These are phyloP conservation scores for Drosophila quadrilineata DNA, from an alignment of 1,140 invertebrate genomes.

Conservation along the genomic window DNA sequence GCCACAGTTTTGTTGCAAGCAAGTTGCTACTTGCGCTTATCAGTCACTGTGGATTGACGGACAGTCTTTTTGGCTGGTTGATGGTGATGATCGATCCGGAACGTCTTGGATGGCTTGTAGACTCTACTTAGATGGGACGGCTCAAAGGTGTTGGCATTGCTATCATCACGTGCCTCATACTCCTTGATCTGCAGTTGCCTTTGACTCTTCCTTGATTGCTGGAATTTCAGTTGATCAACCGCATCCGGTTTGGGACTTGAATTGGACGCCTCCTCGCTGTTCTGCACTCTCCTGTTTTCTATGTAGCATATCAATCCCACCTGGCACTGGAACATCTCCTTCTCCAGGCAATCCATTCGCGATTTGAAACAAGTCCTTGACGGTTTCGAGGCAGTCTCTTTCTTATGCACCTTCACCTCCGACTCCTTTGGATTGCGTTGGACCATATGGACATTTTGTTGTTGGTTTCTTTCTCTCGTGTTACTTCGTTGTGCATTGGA, in stretches of 20 bases:
- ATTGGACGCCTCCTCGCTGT: slow-evolving; percentile 53
- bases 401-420: background rate
- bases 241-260: too few relatives aligned
- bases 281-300: too few relatives aligned
- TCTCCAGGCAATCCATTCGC: slow-evolving; percentile 35
- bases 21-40: too few relatives aligned
- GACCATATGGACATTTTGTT: too few relatives aligned
- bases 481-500: too few relatives aligned
- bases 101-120: too few relatives aligned
- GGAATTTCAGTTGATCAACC: slow-evolving; percentile 1
- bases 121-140: slow-evolving; percentile 38
- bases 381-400: background rate
- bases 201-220: slow-evolving; percentile 41
- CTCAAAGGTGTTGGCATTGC: slow-evolving; percentile 50
- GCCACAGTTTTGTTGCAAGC: too few relatives aligned
- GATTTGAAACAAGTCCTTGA: slow-evolving; percentile 37
- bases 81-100: too few relatives aligned
- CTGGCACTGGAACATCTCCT: slow-evolving; percentile 63
- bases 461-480: too few relatives aligned
- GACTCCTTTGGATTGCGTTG: background rate
- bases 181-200: slow-evolving; percentile 44
- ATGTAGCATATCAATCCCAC: slow-evolving; percentile 41
- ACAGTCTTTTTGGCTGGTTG: too few relatives aligned
- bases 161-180: slow-evolving; percentile 53
- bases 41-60: too few relatives aligned